Evolutionary conservation across 2,113 vertebrate genomes (phyloP).

Genomic region (Syngnathus scovelli): DNA sequence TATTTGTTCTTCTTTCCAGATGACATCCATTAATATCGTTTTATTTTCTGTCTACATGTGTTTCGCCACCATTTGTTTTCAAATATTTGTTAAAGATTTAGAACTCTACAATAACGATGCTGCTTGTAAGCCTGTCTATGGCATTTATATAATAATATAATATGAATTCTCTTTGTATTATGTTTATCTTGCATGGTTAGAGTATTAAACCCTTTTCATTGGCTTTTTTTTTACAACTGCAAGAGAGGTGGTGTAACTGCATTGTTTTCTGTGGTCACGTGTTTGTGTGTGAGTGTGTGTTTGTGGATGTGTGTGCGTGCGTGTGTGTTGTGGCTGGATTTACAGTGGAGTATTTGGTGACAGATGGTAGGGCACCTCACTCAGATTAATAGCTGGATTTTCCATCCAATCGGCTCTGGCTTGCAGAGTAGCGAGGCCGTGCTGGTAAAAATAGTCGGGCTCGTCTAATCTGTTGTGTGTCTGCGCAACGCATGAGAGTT

Average conservation of each 20-base stretch:
- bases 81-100: too few relatives aligned
- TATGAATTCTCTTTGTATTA: not conserved
- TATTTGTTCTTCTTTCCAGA: too few relatives aligned
- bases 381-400: constrained; percentile 73
- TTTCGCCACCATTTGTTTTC: too few relatives aligned
- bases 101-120: too few relatives aligned
- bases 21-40: too few relatives aligned
- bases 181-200: not conserved
- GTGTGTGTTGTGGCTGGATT: constrained; percentile 36
- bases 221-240: constrained; percentile 16
- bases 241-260: constrained; percentile 7
- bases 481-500: constrained; percentile 25
- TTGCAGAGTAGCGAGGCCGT: constrained; percentile 45
- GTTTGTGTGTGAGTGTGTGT: constrained; percentile 17
- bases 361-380: constrained; percentile 71
- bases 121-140: too few relatives aligned
- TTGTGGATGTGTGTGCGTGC: constrained; percentile 25
- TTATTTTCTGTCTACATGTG: too few relatives aligned
- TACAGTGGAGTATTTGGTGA: constrained; percentile 44
- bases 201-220: constrained; percentile 37
- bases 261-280: constrained; percentile 1
- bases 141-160: too few relatives aligned
- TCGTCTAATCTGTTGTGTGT: constrained; percentile 59
- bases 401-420: constrained; percentile 67
- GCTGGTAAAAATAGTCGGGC: constrained; percentile 70